A percentile compares a stretch with the other conserved stretches of the same genome.
phyloP scores from a whole-genome alignment of 2,888 invertebrate species.

The Acleris cristana region DNA sequence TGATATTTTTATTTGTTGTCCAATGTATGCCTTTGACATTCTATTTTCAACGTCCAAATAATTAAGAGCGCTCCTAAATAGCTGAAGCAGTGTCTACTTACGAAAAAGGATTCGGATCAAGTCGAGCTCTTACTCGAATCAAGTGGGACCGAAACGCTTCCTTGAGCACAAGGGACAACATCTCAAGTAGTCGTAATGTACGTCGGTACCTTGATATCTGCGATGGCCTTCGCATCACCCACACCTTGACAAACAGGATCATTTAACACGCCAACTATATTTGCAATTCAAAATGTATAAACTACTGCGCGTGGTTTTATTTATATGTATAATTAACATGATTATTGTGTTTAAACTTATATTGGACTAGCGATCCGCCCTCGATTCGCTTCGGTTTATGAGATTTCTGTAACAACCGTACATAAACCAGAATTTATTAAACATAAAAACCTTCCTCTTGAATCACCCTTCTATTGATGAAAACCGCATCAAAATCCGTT shows the following conservation, averaged over 20 bases:
- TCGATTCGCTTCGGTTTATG: too few relatives aligned
- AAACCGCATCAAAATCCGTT: too few relatives aligned
- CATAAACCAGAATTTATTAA: too few relatives aligned
- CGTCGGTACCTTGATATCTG: conserved; percentile 3
- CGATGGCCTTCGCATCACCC: conserved; percentile 26
- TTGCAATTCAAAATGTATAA: conserved; percentile 33
- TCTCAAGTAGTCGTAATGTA: conserved; percentile 12
- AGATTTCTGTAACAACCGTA: too few relatives aligned
- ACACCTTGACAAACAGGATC: conserved; percentile 27
- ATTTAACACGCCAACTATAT: conserved; percentile 27
- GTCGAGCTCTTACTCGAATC: conserved; percentile 17
- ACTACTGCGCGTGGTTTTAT: conserved; percentile 17
- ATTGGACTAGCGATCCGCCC: too few relatives aligned
- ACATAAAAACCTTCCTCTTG: too few relatives aligned
- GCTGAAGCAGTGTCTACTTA: too few relatives aligned
- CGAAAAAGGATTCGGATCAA: conserved; percentile 14
- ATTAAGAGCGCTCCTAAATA: too few relatives aligned
- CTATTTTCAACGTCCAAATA: too few relatives aligned
- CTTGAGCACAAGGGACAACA: conserved; percentile 24
- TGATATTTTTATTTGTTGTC: too few relatives aligned
- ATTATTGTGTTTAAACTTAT: not conserved
- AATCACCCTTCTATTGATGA: too few relatives aligned
- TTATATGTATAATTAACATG: not conserved
- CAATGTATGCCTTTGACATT: too few relatives aligned
- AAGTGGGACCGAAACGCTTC: conserved; percentile 18